Conservation (phyloP, 2,888 invertebrate species). For the Apotomis capreana region DNA sequence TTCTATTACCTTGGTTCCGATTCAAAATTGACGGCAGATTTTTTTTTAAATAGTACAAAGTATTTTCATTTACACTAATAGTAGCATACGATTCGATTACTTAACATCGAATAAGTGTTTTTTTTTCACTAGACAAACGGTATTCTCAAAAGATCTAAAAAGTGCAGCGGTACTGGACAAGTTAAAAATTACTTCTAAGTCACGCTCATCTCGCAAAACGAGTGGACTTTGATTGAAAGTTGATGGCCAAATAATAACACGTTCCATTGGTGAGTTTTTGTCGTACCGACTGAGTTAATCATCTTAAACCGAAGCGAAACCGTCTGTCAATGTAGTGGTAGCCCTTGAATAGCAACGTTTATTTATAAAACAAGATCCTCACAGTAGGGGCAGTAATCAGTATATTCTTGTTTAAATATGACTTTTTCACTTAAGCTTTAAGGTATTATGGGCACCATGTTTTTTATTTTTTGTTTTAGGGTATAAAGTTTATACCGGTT, state of each 20-base stretch:
- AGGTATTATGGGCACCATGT: too few species aligned
- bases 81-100: too few species aligned
- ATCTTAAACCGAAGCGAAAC: not conserved
- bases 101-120: not conserved
- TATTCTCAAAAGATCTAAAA: not conserved
- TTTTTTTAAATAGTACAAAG: not conserved
- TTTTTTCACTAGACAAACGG: not conserved
- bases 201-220: slow-evolving; percentile 48
- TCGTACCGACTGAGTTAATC: slow-evolving; percentile 57
- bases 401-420: too few species aligned
- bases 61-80: too few species aligned
- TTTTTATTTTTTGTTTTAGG: too few species aligned
- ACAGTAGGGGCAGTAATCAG: too few species aligned
- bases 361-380: too few species aligned
- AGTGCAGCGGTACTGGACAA: slow-evolving; percentile 5
- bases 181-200: slow-evolving; percentile 33
- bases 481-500: too few species aligned
- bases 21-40: not conserved
- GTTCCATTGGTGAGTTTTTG: slow-evolving; percentile 51
- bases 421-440: too few species aligned
- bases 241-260: slow-evolving; percentile 68
- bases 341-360: not conserved
- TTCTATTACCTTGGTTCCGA: not conserved
- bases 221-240: slow-evolving; percentile 62
- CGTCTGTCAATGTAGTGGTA: not conserved